phyloP scores from a whole-genome alignment of 2,113 vertebrate genomes.

The Petromus typicus region DNA sequence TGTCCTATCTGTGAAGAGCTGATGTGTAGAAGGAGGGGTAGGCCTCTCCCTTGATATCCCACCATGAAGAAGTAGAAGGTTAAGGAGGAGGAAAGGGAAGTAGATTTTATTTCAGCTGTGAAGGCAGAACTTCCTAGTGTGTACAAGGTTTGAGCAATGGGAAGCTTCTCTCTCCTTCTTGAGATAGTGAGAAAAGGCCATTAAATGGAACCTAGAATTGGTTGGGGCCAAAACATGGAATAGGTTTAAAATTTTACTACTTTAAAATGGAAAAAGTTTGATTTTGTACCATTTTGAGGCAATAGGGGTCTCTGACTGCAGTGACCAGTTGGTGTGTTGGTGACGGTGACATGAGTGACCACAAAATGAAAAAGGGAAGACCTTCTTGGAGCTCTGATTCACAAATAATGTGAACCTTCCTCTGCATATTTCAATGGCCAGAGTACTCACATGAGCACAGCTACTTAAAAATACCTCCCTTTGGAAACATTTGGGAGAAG shows the following conservation, averaged over 20 bases:
- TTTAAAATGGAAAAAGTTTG: background rate
- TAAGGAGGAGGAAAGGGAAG: background rate
- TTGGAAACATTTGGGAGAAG: background rate
- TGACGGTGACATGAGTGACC: background rate
- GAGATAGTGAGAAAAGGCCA: background rate
- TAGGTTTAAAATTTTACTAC: background rate
- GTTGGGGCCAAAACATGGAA: background rate
- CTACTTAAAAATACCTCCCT: background rate
- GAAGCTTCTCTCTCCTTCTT: background rate
- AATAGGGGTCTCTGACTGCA: background rate
- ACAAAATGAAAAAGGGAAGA: background rate
- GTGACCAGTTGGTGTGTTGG: background rate
- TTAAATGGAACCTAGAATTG: background rate
- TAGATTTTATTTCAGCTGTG: conserved; percentile 19
- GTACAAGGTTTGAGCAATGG: background rate
- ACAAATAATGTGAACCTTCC: background rate
- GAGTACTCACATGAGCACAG: background rate
- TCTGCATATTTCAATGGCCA: background rate
- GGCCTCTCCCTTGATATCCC: background rate
- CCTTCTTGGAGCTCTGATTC: background rate
- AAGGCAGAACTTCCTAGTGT: conserved; percentile 8
- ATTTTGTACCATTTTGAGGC: background rate
- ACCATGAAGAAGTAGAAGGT: background rate
- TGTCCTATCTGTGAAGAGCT: background rate
- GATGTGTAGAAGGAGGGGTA: background rate